phyloP scores from a whole-genome alignment of 2,113 vertebrate species.

The Smithornis capensis region DNA sequence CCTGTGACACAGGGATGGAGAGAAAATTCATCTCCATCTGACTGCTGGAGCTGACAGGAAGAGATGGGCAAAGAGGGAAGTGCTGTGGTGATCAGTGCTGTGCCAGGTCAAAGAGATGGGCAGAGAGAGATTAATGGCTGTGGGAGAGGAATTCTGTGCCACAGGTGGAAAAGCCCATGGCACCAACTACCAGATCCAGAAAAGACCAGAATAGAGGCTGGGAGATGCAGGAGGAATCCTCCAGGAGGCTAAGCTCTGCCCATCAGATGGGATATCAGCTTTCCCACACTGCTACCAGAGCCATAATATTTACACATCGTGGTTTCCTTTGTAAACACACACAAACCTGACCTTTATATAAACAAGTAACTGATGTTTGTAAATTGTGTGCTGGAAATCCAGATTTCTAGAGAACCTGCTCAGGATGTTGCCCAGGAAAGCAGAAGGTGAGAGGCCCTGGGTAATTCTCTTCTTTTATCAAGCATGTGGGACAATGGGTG shows the following conservation, averaged over 20 bases:
- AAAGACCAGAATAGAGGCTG: background rate
- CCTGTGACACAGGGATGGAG: background rate
- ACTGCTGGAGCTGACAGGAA: background rate
- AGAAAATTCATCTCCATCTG: background rate
- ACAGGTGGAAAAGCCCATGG: background rate
- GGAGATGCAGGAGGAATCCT: background rate
- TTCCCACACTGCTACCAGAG: background rate
- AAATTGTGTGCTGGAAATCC: background rate
- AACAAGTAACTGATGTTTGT: background rate
- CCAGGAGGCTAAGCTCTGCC: background rate
- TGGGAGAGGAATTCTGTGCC: too few species aligned
- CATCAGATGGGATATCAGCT: background rate
- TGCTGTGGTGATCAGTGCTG: background rate
- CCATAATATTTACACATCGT: background rate
- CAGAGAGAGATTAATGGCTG: background rate
- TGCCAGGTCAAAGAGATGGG: background rate
- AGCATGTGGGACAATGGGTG: background rate
- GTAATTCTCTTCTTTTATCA: background rate
- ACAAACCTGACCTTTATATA: background rate
- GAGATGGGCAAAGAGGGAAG: background rate
- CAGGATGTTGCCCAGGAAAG: background rate
- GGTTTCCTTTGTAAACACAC: background rate
- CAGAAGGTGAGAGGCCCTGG: background rate
- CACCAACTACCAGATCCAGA: background rate
- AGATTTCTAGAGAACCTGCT: background rate